Evolutionary conservation across 2,888 invertebrate species (phyloP), one percentile per base, ranked within the genome.

Genomic region (Spisula subtruncata): DNA sequence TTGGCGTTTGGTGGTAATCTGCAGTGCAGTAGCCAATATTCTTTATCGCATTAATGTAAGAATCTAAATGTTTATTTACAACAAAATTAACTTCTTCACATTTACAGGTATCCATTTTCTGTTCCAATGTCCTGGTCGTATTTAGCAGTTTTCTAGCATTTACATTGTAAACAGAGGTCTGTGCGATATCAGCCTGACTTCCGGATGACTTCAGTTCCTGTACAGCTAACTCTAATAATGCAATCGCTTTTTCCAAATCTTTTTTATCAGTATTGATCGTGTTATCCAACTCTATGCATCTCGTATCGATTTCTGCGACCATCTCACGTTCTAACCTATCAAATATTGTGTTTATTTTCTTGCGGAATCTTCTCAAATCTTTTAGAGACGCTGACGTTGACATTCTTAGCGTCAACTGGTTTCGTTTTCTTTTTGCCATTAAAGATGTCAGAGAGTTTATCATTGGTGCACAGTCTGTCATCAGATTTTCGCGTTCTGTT

Each of bases 301-400:
- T 60, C 16, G 83, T 88, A 66, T 90, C 86, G n/a, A 90, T 86
- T 29, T 86, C 86, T 51, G 89, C 90, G 18, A 87, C 54, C 32
- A 88, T 71, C 16, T 48, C n/a, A 60, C 83, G 84, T 66, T 88
- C 86, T 25, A 90, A 75, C 75, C 82, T 54, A 56, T 90, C 90
- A 81, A 90, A 81, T 1, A 25, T 16, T 18, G 20, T 81, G 20
- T 88, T 85, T 14, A 88, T 60, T 48, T 35, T 54, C 46, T 81
- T 54, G 10, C 89, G 79, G 48, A 88, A 85, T 16, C 85, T 81
- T 75, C 90, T 80, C n/a, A 90, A 83, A 12, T 29, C 29, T 41
- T 66, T 41, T 18, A 90, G 54, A n/a, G 88, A 66, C 20, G 71
- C 60, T 8, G 86, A 84, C 10, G 88, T 88, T 16, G 83, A 80